Conservation (phyloP, 2,113 vertebrate species). For the Bubo scandiacus region DNA sequence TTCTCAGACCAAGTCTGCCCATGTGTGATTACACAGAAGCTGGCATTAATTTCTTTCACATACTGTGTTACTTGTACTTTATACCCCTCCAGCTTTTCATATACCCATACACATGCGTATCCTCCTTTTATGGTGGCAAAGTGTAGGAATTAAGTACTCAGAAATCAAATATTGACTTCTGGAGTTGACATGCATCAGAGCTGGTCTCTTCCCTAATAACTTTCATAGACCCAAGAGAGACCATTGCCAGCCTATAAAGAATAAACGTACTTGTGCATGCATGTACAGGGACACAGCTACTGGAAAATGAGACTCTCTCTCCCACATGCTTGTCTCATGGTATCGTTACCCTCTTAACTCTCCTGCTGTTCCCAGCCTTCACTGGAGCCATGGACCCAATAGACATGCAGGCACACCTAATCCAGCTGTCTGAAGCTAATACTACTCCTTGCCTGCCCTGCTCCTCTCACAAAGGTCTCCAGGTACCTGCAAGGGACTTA, state of each 20-base stretch:
- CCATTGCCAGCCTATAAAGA: background rate
- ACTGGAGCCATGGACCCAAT: background rate
- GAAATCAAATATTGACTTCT: background rate
- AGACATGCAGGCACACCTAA: background rate
- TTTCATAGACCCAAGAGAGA: background rate
- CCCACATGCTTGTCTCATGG: fast-evolving
- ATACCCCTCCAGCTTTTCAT: background rate
- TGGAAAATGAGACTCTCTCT: background rate
- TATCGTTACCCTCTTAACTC: background rate
- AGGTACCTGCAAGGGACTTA: background rate
- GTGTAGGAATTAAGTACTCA: background rate
- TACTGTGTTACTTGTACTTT: background rate
- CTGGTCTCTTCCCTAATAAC: background rate
- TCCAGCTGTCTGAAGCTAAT: background rate
- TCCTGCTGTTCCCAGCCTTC: background rate
- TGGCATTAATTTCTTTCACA: background rate
- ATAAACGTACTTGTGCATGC: background rate
- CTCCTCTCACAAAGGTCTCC: background rate
- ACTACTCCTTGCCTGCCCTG: background rate
- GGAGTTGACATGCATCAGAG: background rate
- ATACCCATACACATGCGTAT: background rate
- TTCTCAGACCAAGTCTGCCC: background rate
- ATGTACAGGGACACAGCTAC: fast-evolving
- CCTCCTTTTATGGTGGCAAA: background rate
- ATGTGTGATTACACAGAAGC: background rate